Evolutionary conservation across 2,888 invertebrate species (phyloP), one percentile per base, ranked within the genome.

Genomic region (Cremastobaeus sp.): DNA sequence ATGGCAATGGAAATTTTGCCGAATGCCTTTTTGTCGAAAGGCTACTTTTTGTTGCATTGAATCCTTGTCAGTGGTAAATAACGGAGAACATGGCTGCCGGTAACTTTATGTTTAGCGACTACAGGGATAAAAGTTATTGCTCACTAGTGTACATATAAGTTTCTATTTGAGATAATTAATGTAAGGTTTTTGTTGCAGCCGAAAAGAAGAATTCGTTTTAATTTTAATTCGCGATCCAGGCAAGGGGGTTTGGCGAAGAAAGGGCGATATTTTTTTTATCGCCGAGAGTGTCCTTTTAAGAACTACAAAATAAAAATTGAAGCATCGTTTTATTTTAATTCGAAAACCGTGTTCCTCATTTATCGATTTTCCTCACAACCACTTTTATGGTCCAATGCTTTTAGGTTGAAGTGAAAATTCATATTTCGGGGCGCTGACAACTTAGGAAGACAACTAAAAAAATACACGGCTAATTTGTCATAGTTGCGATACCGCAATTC

Each of bases 151-250:
- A 50, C 59, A 45, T 68, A 68, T 68, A 68, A 68, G 68, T 68
- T 66, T 50, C 57, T 59, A 59, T 68, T 68, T 68, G 52, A 15
- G 59, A 52, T 69, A 69, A 69, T 69, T 69, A 69, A 69, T 60
- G 68, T 69, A 69, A 69, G 52, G 54, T 69, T 69, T 69, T 62
- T 69, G 47, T 54, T 14, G 32, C 39, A 15, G n/a, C 52, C 15
- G 11, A 9, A 32, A 41, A 54, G 37, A 54, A 34, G 21, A 25
- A 69, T 60, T 54, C 47, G 37, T 45, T 69, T 69, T 60, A 47
- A 69, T 69, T 45, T 59, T 52, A 21, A 60, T 59, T 64, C 21
- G 1, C 5, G 11, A 28, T n/a, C n/a, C n/a, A n/a, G 12, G 4
- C 5, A 21, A 25, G 25, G 25, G 25, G 8, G 8, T 8, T 3